These are phyloP conservation scores for Mugil cephalus DNA, from an alignment of 2,113 vertebrate genomes.

Conservation along the genomic window DNA sequence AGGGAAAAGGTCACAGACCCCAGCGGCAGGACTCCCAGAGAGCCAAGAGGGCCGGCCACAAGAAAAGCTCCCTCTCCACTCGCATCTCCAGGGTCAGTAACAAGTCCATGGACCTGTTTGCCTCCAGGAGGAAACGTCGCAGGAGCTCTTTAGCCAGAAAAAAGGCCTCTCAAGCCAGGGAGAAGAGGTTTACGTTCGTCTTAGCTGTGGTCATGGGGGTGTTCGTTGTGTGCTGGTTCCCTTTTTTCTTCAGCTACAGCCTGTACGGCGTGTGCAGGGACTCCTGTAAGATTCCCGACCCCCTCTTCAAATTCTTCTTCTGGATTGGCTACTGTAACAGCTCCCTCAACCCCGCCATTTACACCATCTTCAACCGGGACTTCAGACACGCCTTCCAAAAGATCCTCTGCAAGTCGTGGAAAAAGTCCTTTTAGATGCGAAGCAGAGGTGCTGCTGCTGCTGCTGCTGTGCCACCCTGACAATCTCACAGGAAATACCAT, in stretches of 20 bases:
- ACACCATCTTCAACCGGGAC: constrained; percentile 96
- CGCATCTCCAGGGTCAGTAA: constrained; percentile 70
- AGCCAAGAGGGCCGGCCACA: constrained; percentile 70
- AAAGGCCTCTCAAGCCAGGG: constrained; percentile 90
- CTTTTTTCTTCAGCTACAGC: constrained; percentile 97
- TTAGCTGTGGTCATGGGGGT: constrained; percentile 96
- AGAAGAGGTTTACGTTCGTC: constrained; percentile 95
- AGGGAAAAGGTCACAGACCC: constrained; percentile 78
- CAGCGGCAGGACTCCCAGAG: constrained; percentile 44
- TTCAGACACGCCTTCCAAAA: constrained; percentile 94
- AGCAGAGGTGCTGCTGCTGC: neutral
- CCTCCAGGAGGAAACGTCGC: constrained; percentile 85
- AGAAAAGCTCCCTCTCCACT: constrained; percentile 80
- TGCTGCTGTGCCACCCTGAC: constrained; percentile 22
- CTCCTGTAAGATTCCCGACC: constrained; percentile 88
- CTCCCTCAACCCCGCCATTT: constrained; percentile 95
- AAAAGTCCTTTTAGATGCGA: constrained; percentile 81
- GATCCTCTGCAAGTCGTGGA: constrained; percentile 91
- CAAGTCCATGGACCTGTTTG: constrained; percentile 83
- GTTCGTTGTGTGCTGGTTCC: constrained; percentile 96
- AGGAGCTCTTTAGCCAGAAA: constrained; percentile 88
- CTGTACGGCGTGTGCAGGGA: constrained; percentile 92
- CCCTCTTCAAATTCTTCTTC: constrained; percentile 96
- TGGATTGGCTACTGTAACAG: constrained; percentile 99
- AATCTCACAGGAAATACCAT: constrained; percentile 43